phyloP scores from a whole-genome alignment of 35 echinoderm and acorn worm genomes.

The Apostichopus parvimensis region DNA sequence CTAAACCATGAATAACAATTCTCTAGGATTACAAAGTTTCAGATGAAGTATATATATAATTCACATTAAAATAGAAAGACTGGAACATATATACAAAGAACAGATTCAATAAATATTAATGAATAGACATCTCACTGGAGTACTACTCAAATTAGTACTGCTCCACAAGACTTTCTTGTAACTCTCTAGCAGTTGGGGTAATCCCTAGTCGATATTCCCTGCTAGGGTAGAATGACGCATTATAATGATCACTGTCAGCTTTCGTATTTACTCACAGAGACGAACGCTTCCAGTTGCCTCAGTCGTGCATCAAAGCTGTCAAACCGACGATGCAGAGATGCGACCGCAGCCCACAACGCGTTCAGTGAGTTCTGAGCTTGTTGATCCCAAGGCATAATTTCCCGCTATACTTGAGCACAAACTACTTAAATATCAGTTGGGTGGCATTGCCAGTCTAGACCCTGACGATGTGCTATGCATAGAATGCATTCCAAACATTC shows the following conservation, averaged over 20 bases:
- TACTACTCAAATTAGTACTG: too few relatives aligned
- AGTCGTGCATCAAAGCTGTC: conserved; percentile 53
- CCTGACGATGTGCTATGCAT: background rate
- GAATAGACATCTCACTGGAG: too few relatives aligned
- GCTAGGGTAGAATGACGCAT: background rate
- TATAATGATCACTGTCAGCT: background rate
- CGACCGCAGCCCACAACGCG: conserved; percentile 68
- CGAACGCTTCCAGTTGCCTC: conserved; percentile 30
- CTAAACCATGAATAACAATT: too few relatives aligned
- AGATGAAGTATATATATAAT: too few relatives aligned
- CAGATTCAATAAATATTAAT: too few relatives aligned
- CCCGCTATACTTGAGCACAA: background rate
- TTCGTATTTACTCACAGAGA: conserved; percentile 31
- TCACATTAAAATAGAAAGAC: too few relatives aligned
- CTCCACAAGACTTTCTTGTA: too few relatives aligned
- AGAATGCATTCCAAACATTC: conserved; percentile 47
- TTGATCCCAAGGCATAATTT: conserved; percentile 41
- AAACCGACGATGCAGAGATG: conserved; percentile 62
- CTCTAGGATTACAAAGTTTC: too few relatives aligned
- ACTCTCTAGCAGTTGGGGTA: too few relatives aligned
- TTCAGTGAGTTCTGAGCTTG: conserved; percentile 62
- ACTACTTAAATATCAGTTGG: background rate
- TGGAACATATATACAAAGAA: too few relatives aligned
- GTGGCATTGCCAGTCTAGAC: background rate
- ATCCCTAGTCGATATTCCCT: too few relatives aligned